Conservation (phyloP, 2,888 invertebrate species). For the Biston stratarius region DNA sequence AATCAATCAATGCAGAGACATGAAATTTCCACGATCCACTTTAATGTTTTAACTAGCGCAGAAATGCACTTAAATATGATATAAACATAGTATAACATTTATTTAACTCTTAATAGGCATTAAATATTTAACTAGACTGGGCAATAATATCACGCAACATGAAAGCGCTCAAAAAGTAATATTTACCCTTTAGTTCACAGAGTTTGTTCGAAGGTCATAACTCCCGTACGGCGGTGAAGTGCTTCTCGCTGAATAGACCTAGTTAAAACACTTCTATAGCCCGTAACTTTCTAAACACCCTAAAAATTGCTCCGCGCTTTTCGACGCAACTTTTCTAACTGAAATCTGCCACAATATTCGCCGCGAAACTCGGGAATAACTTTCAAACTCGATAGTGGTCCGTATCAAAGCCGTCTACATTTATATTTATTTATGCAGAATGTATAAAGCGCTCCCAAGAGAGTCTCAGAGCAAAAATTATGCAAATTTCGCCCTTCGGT, state of each 20-base stretch:
- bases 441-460: slow-evolving; percentile 69
- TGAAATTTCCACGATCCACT: too few relatives aligned
- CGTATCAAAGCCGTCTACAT: slow-evolving; percentile 62
- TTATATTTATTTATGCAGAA: slow-evolving; percentile 70
- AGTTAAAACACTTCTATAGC: slow-evolving; percentile 26
- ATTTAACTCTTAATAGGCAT: too few relatives aligned
- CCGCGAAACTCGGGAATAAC: slow-evolving; percentile 43
- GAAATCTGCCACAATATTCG: slow-evolving; percentile 46
- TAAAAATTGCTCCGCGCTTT: slow-evolving; percentile 29
- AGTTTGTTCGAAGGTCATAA: too few relatives aligned
- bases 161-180: too few relatives aligned
- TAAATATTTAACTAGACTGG: too few relatives aligned
- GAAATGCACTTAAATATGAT: too few relatives aligned
- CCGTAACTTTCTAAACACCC: slow-evolving; percentile 20
- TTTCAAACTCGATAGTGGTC: slow-evolving; percentile 68
- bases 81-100: too few relatives aligned
- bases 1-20: too few relatives aligned
- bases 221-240: too few relatives aligned
- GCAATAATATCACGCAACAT: too few relatives aligned
- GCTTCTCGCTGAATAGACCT: slow-evolving; percentile 25
- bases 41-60: too few relatives aligned
- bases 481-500: slow-evolving; percentile 79
- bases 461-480: slow-evolving; percentile 71
- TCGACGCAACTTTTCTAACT: slow-evolving; percentile 26
- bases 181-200: not conserved